Conservation (phyloP, 2,888 invertebrate genomes). For the Pandemis corylana region DNA sequence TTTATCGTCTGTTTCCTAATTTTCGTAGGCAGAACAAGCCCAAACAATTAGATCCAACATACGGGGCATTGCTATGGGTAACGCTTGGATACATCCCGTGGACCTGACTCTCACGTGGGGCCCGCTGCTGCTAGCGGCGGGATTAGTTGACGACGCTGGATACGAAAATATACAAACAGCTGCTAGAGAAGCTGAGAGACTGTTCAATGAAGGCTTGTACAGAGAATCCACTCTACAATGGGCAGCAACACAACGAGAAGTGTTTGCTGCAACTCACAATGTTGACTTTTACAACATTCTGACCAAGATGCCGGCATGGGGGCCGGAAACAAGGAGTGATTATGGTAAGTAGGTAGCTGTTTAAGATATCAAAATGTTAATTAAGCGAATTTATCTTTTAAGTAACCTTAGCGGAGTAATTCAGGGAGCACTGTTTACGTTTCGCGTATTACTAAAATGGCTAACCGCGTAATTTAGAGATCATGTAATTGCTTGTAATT, state of each 20-base stretch:
- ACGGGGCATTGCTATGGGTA: slow-evolving; percentile 92
- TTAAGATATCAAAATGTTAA: slow-evolving; percentile 12
- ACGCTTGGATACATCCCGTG: slow-evolving; percentile 95
- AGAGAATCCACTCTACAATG: slow-evolving; percentile 86
- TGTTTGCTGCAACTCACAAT: slow-evolving; percentile 85
- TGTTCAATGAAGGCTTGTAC: slow-evolving; percentile 86
- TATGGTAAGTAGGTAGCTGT: slow-evolving; percentile 52
- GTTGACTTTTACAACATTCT: slow-evolving; percentile 95
- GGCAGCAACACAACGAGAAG: slow-evolving; percentile 86
- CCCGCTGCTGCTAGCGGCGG: slow-evolving; percentile 89
- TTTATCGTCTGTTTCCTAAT: not conserved
- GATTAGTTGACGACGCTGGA: slow-evolving; percentile 89
- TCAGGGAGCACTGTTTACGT: slow-evolving; percentile 16
- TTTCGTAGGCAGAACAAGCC: slow-evolving; percentile 84
- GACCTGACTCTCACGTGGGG: slow-evolving; percentile 94
- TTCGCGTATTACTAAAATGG: slow-evolving; percentile 5
- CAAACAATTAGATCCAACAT: slow-evolving; percentile 88
- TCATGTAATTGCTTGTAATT: slow-evolving; percentile 30
- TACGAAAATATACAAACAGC: slow-evolving; percentile 83
- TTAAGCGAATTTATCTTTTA: not conserved
- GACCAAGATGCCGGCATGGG: slow-evolving; percentile 68
- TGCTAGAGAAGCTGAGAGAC: slow-evolving; percentile 83
- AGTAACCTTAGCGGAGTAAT: slow-evolving; percentile 1
- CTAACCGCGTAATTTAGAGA: slow-evolving; percentile 25
- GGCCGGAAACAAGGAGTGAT: slow-evolving; percentile 55